Evolutionary conservation across 2,888 invertebrate genomes (phyloP), one percentile per base, ranked within the genome.

Genomic region (Chloromyia formosa): DNA sequence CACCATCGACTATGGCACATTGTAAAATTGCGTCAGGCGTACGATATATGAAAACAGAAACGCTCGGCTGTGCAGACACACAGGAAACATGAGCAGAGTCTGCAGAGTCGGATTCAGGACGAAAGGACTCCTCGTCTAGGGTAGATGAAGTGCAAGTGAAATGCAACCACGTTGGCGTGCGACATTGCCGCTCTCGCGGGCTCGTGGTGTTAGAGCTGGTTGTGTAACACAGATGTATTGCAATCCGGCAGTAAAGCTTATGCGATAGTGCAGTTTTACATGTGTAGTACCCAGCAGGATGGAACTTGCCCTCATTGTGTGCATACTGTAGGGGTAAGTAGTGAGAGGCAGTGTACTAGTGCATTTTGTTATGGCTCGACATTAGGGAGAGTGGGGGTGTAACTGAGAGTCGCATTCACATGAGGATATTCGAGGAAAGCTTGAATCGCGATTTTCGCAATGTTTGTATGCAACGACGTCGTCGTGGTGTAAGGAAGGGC

Each of bases 21-120:
- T 71, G 71, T 71, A 71, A 71, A 71, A 42, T 40, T 71, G 58
- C 71, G 56, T 71, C 71, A 56, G 56, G 58, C 71, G 71, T 58
- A 56, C 58, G 56, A 56, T 71, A n/a, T n/a, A n/a, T n/a, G n/a
- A n/a, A n/a, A n/a, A n/a, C n/a, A n/a, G n/a, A n/a, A n/a, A n/a
- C n/a, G n/a, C n/a, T n/a, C n/a, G 1, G 10, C 71, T 71, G 14
- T 40, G 49, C 40, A 71, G 56, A n/a, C 35, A 22, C 16, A 40
- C 10, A 45, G 42, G 20, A 58, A 40, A 58, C 71, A 53, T 56
- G 20, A n/a, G 10, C 56, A 40, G 27, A 71, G 10, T 49, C 45
- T 45, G 49, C 66, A 66, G 66, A 66, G 20, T 9, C 49, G 66
- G 4, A 66, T 20, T 66, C 66, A 1, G 23, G 49, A 23, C 58